Evolutionary conservation across 2,113 vertebrate species (phyloP).

Genomic region (Melanostigma gelatinosum): DNA sequence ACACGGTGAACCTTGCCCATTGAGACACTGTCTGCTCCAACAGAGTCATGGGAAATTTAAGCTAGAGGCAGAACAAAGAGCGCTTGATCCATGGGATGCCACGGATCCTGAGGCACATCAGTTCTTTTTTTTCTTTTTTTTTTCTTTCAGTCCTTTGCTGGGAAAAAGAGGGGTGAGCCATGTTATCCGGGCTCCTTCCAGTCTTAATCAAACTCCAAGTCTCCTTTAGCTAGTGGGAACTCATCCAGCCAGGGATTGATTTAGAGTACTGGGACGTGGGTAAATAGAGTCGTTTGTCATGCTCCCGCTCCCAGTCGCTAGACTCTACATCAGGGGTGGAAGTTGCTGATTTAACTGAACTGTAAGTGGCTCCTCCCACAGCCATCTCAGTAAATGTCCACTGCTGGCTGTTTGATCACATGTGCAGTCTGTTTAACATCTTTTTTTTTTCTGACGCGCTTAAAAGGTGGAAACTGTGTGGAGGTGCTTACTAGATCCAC

Average conservation of each 20-base stretch:
- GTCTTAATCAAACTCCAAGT: constrained; percentile 76
- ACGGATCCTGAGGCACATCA: constrained; percentile 75
- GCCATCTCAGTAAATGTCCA: constrained; percentile 55
- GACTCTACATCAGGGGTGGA: constrained; percentile 67
- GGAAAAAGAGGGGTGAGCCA: constrained; percentile 70
- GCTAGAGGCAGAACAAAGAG: constrained; percentile 77
- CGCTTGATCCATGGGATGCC: constrained; percentile 80
- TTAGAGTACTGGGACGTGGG: constrained; percentile 72
- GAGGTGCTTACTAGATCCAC: background rate
- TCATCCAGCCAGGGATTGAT: constrained; percentile 75
- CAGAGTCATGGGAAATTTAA: constrained; percentile 82
- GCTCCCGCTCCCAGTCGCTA: constrained; percentile 53
- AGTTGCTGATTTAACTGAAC: constrained; percentile 71
- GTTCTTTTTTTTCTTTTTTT: constrained; percentile 43
- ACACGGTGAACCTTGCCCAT: constrained; percentile 73
- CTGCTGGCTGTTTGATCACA: constrained; percentile 41
- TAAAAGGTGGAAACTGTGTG: background rate
- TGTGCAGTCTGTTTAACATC: constrained; percentile 34
- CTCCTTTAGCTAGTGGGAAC: constrained; percentile 74
- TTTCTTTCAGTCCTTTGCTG: constrained; percentile 56
- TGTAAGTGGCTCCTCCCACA: constrained; percentile 54
- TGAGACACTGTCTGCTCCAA: constrained; percentile 74
- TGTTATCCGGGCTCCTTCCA: constrained; percentile 72
- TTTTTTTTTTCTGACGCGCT: constrained; percentile 3
- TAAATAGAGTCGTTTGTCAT: constrained; percentile 82